A percentile compares a stretch with the other conserved stretches of the same genome.
Evolutionary conservation across 2,888 invertebrate genomes (phyloP).

Genomic region (Norana najaformis): DNA sequence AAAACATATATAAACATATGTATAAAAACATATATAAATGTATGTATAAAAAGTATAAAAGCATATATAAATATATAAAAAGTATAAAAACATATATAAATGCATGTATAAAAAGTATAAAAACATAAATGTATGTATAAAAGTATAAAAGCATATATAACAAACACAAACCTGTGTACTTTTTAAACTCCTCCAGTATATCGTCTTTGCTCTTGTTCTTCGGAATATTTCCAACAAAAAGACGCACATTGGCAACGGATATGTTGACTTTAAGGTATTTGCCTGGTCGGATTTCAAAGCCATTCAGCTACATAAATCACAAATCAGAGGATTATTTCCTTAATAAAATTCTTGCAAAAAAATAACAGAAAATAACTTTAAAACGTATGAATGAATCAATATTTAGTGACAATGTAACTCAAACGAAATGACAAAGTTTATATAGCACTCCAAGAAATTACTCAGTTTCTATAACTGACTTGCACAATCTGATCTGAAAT

Average conservation of each 20-base stretch:
- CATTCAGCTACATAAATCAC: slow-evolving; percentile 83
- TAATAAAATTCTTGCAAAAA: neutral
- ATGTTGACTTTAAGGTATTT: slow-evolving; percentile 99
- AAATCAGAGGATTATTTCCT: neutral
- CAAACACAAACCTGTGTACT: slow-evolving; percentile 86
- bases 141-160: neutral
- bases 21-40: neutral
- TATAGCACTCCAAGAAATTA: neutral
- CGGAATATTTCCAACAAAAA: slow-evolving; percentile 99
- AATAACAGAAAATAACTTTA: neutral
- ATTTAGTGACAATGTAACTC: neutral
- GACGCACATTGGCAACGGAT: slow-evolving; percentile 99
- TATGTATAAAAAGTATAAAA: too few relatives aligned
- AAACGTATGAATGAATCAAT: neutral
- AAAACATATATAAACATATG: neutral
- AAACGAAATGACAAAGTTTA: neutral
- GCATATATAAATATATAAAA: too few relatives aligned
- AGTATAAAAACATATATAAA: too few relatives aligned
- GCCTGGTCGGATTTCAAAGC: slow-evolving; percentile 99
- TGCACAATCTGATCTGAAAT: neutral
- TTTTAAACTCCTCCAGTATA: slow-evolving; percentile 99
- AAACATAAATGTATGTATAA: too few relatives aligned
- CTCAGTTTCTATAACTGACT: neutral
- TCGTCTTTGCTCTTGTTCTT: slow-evolving; percentile 99
- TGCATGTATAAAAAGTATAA: neutral